Evolutionary conservation across 2,797 vertebrate genomes (phyloP).

Genomic region (Fistularia tabacaria): DNA sequence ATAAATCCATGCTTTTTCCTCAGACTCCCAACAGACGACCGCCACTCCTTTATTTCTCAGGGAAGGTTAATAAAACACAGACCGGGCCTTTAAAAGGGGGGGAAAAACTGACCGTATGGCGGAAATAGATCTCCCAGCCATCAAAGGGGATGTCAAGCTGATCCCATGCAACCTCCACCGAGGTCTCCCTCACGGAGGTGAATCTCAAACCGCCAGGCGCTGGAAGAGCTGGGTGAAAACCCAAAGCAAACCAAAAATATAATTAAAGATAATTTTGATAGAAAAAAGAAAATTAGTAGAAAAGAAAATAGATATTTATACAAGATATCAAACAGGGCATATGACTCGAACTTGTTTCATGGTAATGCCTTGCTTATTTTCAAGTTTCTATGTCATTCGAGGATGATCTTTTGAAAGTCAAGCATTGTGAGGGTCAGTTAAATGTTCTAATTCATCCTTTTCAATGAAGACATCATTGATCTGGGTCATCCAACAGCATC

Average conservation of each 20-base stretch:
- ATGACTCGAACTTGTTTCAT: no score
- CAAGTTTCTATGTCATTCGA: no score
- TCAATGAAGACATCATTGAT: no score
- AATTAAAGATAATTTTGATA: no score
- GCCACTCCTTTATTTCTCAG: constrained; percentile 7
- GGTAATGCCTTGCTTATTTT: no score
- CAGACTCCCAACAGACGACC: constrained; percentile 37
- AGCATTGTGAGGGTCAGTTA: no score
- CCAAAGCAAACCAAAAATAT: constrained; percentile 6
- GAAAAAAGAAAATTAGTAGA: background rate
- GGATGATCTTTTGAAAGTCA: no score
- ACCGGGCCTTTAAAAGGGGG: constrained; percentile 16
- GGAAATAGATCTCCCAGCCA: constrained; percentile 90
- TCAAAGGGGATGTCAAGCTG: constrained; percentile 87
- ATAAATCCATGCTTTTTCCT: constrained; percentile 43
- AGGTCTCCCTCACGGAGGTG: constrained; percentile 88
- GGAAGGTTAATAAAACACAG: constrained; percentile 20
- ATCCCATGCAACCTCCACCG: constrained; percentile 92
- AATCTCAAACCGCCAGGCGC: constrained; percentile 88
- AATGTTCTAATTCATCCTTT: no score
- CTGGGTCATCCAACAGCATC: no score
- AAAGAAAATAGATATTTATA: no score
- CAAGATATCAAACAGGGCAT: no score
- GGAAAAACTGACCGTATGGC: constrained; percentile 80
- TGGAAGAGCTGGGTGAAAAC: constrained; percentile 78